Percentiles rank a stretch among this genome's conserved stretches.
Conservation (phyloP, 2,113 vertebrate species). For the Plectropomus leopardus region DNA sequence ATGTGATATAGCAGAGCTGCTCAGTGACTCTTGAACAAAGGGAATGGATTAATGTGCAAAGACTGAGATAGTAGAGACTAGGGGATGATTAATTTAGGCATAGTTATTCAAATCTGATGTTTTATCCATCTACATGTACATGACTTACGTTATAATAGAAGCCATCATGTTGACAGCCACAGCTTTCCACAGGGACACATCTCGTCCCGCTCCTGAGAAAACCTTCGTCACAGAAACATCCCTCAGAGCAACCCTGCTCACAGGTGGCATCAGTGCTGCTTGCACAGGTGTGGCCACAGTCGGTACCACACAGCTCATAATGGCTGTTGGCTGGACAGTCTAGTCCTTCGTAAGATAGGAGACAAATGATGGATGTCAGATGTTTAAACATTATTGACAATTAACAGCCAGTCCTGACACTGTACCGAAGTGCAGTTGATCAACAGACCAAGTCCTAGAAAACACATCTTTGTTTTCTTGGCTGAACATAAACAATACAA, state of each 20-base stretch:
- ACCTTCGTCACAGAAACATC: constrained; percentile 80
- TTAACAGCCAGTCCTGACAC: background rate
- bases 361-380: background rate
- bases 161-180: constrained; percentile 81
- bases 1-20: background rate
- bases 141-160: constrained; percentile 72
- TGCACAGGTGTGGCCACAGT: constrained; percentile 77
- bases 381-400: background rate
- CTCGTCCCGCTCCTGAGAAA: constrained; percentile 75
- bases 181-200: constrained; percentile 81
- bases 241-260: constrained; percentile 75
- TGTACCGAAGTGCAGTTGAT: background rate
- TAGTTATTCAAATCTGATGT: background rate
- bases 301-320: constrained; percentile 75
- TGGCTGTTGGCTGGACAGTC: constrained; percentile 78
- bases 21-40: too few relatives aligned
- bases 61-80: too few relatives aligned
- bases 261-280: constrained; percentile 55
- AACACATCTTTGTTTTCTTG: background rate
- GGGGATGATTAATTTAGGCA: background rate
- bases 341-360: constrained; percentile 38
- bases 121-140: background rate
- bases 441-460: background rate
- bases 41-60: too few relatives aligned
- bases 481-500: background rate